Base-by-base conservation (phyloP, 2,113 vertebrate genomes). In the Anhinga anhinga region DNA sequence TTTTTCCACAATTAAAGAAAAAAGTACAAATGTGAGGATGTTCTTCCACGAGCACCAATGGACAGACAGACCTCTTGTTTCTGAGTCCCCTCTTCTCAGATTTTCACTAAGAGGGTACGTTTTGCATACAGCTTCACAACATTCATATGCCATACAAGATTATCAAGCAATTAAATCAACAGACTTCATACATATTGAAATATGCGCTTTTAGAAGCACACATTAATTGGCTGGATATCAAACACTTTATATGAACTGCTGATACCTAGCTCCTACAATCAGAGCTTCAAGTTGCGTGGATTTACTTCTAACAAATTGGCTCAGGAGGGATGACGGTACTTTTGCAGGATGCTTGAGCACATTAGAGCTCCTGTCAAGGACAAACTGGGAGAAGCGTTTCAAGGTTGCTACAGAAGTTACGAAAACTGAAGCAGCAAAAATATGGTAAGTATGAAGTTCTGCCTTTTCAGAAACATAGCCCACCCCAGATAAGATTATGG, bases 301-400 rank as follows among this genome's bases (percentile, higher is more conserved):
- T 30, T 27, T 11, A 3, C 29, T n/a, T 3, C 27, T 32, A 47
- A 36, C 2, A 2, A 15, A 8, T 0, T 1, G 10, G 15, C 6
- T 23, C 56, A 23, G 61, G 61, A 38, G 55, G 20, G 25, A 32
- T 1, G 11, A 19, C 13, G 0, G 1, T 2, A 38, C 61, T 44
- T 20, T 3, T 5, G 32, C 15, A 4, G 40, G 78, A 40, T 14
- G 32, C 52, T 53, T 3, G 2, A 47, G 22, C 22, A 7, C 21
- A 3, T 4, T 0, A n/a, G 16, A 62, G 19, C 44, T 63, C 58
- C 58, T 16, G 38, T 26, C 47, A 45, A 20, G 29, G 65, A 38
- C 30, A 10, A 20, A 30, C 52, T 6, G 13, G 26, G 29, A 74
- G 13, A 70, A 56, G 50, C 14, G 6, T 36, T 50, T 22, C 38